Evolutionary conservation across 2,113 vertebrate genomes (phyloP), one percentile per base, ranked within the genome.

Genomic region (Gymnobelideus leadbeateri): DNA sequence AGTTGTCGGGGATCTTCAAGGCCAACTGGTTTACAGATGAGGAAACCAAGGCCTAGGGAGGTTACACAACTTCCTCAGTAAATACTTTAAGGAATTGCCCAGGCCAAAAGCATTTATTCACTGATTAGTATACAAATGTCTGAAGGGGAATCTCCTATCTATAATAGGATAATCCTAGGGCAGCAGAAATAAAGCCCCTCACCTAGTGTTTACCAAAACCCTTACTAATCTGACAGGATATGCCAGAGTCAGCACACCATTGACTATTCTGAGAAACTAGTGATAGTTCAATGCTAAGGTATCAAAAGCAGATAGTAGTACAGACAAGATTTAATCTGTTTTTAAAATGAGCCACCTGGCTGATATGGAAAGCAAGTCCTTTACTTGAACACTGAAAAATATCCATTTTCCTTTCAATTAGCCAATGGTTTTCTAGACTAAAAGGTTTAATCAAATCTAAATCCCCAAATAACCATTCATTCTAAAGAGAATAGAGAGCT

Each of bases 401-500:
- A 68, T 46, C 47, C 52, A 7, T 91, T 94, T 92, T 94, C 3
- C 4, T 43, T 57, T 47, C 52, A 51, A 94, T n/a, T 93, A 92
- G 50, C 68, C 92, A 55, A 31, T 50, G 25, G 21, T 89, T 94
- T 94, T 53, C 50, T 93, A 46, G 91, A 89, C 50, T 26, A 90
- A 89, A 37, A 94, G 43, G 0, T n/a, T 90, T 50, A 47, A 16
- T 46, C n/a, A 57, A 91, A 91, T 25, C 49, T 49, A 89, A 89
- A 92, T 52, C 91, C 53, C 57, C 91, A 92, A 53, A n/a, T 14
- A 46, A 31, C n/a, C 89, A 57, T 57, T 94, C 6, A 95, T 93
- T 92, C 93, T 49, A 92, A 95, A 84, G 54, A 57, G 37, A 91
- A 90, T 52, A 89, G 91, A 94, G 91, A 51, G 26, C n/a, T 24